These are phyloP conservation scores for Enoplosus armatus DNA, from an alignment of 2,797 vertebrate species.

Conservation along the genomic window DNA sequence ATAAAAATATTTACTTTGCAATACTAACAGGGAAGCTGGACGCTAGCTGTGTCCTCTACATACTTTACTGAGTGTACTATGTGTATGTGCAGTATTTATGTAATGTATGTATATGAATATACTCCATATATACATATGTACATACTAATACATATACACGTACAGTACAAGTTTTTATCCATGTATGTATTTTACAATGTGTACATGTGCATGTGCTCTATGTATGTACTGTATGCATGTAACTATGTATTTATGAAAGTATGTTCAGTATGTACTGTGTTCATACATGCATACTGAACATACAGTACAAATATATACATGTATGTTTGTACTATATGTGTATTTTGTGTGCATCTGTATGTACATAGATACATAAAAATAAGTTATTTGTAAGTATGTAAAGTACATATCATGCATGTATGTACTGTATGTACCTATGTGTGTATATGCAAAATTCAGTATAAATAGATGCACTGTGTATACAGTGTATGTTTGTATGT, in stretches of 20 bases:
- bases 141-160: no score
- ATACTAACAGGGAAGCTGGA: background rate
- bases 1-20: slow-evolving; percentile 3
- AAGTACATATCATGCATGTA: no score
- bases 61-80: background rate
- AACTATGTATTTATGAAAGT: background rate
- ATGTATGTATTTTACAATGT: no score
- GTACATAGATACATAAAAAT: no score
- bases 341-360: no score
- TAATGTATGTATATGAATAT: background rate
- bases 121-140: no score
- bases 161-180: no score
- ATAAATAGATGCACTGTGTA: no score
- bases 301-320: background rate
- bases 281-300: no score
- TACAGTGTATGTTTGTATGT: background rate
- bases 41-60: background rate
- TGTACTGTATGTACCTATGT: no score
- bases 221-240: background rate
- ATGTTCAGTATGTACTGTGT: background rate
- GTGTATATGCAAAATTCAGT: no score
- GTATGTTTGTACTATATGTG: background rate
- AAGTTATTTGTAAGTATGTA: no score
- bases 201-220: background rate
- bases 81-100: background rate